Evolutionary conservation across 2,888 invertebrate genomes (phyloP).

Genomic region (Digitonthophagus gazella): DNA sequence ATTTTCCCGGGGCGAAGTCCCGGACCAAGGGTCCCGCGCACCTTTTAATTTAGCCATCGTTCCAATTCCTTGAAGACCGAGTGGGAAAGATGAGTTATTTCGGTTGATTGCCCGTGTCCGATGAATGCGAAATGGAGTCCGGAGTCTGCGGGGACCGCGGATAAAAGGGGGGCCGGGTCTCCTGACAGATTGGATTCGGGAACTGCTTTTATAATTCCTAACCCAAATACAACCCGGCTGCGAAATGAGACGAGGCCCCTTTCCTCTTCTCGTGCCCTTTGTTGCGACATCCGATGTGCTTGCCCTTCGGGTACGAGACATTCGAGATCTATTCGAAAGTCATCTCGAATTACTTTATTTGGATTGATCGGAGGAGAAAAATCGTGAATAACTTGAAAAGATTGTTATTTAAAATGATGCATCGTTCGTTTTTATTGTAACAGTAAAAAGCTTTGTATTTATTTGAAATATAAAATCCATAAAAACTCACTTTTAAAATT

Average conservation of each 20-base stretch:
- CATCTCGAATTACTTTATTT: too few species aligned
- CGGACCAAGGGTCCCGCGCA: background rate
- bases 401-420: too few species aligned
- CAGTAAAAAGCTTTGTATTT: too few species aligned
- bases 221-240: slow-evolving; percentile 20
- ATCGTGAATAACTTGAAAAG: too few species aligned
- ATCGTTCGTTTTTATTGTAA: too few species aligned
- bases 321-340: too few species aligned
- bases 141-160: background rate
- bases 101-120: background rate
- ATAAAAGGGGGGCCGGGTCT: background rate
- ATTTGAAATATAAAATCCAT: too few species aligned
- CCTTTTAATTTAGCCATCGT: background rate
- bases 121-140: background rate
- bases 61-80: background rate
- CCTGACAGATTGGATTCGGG: slow-evolving; percentile 23
- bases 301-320: too few species aligned
- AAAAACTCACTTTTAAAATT: too few species aligned
- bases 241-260: slow-evolving; percentile 8
- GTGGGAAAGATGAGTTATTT: background rate
- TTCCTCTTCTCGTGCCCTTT: too few species aligned
- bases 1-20: background rate
- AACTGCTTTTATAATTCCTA: slow-evolving; percentile 25
- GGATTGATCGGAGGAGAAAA: too few species aligned
- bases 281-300: too few species aligned